Percentiles rank a stretch among this genome's conserved stretches.
phyloP scores from a whole-genome alignment of 2,888 invertebrate species.

The Cheilosia vulpina region DNA sequence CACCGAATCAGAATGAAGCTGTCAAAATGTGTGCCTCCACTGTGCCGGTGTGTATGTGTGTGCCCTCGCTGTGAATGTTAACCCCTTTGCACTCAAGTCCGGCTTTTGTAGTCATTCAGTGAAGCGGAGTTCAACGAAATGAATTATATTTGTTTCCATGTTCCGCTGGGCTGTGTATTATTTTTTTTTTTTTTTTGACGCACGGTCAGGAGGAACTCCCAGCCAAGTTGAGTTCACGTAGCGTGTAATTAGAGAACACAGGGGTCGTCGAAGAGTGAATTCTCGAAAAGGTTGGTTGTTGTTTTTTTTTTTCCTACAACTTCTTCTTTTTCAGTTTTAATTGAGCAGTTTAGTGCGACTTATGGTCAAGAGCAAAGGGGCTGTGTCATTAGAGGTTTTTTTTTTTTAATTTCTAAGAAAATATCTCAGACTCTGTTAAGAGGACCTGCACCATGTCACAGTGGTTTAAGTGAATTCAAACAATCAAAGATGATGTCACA shows the following conservation, averaged over 20 bases:
- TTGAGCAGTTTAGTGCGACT: constrained; percentile 54
- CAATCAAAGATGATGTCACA: constrained; percentile 57
- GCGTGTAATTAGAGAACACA: constrained; percentile 69
- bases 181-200: constrained; percentile 21
- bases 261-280: constrained; percentile 49
- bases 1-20: constrained; percentile 67
- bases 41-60: constrained; percentile 21
- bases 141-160: constrained; percentile 39
- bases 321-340: constrained; percentile 29
- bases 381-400: constrained; percentile 14
- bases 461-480: constrained; percentile 6
- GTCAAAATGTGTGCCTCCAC: constrained; percentile 64
- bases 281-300: constrained; percentile 14
- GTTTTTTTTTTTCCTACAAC: neutral
- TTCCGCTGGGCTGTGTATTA: constrained; percentile 3
- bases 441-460: constrained; percentile 9
- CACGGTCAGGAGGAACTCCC: constrained; percentile 60
- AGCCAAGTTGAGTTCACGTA: constrained; percentile 60
- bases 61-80: constrained; percentile 45
- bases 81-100: constrained; percentile 63
- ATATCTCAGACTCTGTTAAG: neutral
- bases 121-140: constrained; percentile 70
- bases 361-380: constrained; percentile 42
- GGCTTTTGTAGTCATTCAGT: constrained; percentile 67
- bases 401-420: constrained; percentile 32